phyloP scores from a whole-genome alignment of 1,140 invertebrate species.

The Galendromus occidentalis region DNA sequence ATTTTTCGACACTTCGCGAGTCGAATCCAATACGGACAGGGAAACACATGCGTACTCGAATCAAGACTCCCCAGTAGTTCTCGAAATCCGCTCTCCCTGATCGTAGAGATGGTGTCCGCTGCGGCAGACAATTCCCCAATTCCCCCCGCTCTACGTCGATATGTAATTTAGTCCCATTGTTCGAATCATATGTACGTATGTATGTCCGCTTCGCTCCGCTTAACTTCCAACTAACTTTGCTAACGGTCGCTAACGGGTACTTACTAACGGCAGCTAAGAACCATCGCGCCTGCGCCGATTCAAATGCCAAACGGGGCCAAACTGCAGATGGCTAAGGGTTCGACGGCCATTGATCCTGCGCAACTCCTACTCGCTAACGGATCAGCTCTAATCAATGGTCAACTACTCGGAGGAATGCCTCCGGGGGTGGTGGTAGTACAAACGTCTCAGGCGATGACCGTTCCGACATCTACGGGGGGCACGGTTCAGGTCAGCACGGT shows the following conservation, averaged over 20 bases:
- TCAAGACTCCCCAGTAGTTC: no score
- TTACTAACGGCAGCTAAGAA: slow-evolving; percentile 3
- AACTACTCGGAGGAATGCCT: background rate
- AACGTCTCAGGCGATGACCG: background rate
- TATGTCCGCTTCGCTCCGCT: background rate
- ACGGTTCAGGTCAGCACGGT: background rate
- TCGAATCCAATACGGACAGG: no score
- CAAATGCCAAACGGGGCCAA: background rate
- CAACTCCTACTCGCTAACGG: background rate
- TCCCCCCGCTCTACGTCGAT: no score
- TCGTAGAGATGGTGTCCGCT: no score
- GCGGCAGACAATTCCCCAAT: no score
- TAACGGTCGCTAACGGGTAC: background rate
- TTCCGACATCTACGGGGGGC: background rate
- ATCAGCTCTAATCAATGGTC: background rate
- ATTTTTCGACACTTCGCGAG: no score
- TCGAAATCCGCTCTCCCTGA: no score
- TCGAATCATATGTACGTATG: no score
- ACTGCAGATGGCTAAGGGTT: background rate
- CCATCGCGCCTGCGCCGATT: background rate
- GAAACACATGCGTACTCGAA: no score
- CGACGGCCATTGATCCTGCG: background rate
- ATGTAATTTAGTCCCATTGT: no score
- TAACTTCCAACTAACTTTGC: background rate
- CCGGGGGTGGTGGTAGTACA: background rate